Conservation (phyloP, 2,888 invertebrate genomes). For the Drosophila macrospina region DNA sequence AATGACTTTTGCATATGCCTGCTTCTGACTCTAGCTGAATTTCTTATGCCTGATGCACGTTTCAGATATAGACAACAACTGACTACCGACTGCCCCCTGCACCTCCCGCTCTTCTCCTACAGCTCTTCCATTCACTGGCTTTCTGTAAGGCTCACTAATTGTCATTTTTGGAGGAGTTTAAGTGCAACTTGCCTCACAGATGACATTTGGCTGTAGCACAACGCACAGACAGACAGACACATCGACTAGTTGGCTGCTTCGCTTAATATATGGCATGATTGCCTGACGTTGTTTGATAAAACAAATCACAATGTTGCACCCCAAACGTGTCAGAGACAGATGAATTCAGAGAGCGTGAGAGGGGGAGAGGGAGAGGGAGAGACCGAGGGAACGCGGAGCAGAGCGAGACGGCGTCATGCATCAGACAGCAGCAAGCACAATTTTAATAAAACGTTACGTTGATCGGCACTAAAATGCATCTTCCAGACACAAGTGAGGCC, state of each 20-base stretch:
- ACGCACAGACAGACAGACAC: conserved; percentile 3
- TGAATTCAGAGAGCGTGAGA: conserved; percentile 24
- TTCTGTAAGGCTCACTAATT: conserved; percentile 56
- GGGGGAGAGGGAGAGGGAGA: background rate
- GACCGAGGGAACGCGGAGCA: no score
- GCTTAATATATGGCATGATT: conserved; percentile 49
- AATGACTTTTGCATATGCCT: conserved; percentile 52
- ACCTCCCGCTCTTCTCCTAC: background rate
- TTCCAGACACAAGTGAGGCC: conserved; percentile 14
- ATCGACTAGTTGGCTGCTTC: conserved; percentile 21
- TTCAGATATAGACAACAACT: conserved; percentile 55
- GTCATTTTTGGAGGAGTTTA: conserved; percentile 35
- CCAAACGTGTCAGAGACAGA: conserved; percentile 61
- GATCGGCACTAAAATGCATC: conserved; percentile 48
- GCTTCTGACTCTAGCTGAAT: conserved; percentile 8
- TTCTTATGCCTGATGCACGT: conserved; percentile 53
- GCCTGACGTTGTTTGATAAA: conserved; percentile 46
- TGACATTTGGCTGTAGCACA: conserved; percentile 27
- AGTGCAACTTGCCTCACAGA: conserved; percentile 26
- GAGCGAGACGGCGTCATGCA: conserved; percentile 1
- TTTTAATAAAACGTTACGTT: conserved; percentile 54
- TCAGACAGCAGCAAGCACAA: conserved; percentile 5
- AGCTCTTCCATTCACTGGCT: conserved; percentile 6
- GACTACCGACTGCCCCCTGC: conserved; percentile 2
- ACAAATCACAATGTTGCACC: conserved; percentile 69